phyloP scores from a whole-genome alignment of 2,797 vertebrate genomes.

The Trematomus bernacchii region DNA sequence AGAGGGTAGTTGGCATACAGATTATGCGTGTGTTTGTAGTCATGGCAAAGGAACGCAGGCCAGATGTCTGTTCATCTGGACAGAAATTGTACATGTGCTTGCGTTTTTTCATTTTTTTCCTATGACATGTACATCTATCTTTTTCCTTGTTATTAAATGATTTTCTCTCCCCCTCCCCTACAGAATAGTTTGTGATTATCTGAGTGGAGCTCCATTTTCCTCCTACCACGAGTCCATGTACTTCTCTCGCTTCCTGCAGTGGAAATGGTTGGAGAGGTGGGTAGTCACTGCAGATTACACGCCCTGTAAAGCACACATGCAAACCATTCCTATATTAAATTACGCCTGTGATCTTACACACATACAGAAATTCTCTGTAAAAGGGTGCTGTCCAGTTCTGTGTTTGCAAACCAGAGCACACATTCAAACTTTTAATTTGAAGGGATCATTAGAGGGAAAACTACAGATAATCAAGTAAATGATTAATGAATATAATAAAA shows the following conservation, averaged over 20 bases:
- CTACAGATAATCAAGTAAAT: background rate
- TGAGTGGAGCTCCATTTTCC: slow-evolving; percentile 92
- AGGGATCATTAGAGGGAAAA: background rate
- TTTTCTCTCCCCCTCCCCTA: slow-evolving; percentile 42
- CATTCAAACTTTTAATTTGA: background rate
- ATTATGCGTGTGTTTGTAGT: slow-evolving; percentile 31
- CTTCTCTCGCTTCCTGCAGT: slow-evolving; percentile 95
- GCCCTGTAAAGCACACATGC: slow-evolving; percentile 21
- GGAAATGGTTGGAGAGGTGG: slow-evolving; percentile 98
- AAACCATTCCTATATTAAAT: slow-evolving; percentile 13
- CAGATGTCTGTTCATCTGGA: slow-evolving; percentile 9
- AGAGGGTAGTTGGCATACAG: slow-evolving; percentile 29
- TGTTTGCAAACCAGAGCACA: background rate
- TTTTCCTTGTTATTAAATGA: slow-evolving; percentile 43
- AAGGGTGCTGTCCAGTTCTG: background rate
- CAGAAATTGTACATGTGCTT: background rate
- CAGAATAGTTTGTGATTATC: slow-evolving; percentile 92
- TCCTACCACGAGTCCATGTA: slow-evolving; percentile 92
- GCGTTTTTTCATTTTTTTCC: background rate
- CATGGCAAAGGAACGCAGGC: slow-evolving; percentile 8
- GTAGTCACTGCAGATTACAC: slow-evolving; percentile 54
- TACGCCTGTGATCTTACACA: background rate
- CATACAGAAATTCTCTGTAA: background rate
- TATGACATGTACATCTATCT: slow-evolving; percentile 21
- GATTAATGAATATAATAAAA: background rate